Conservation (phyloP, 1,140 invertebrate species). For the Agraylea sexmaculata region DNA sequence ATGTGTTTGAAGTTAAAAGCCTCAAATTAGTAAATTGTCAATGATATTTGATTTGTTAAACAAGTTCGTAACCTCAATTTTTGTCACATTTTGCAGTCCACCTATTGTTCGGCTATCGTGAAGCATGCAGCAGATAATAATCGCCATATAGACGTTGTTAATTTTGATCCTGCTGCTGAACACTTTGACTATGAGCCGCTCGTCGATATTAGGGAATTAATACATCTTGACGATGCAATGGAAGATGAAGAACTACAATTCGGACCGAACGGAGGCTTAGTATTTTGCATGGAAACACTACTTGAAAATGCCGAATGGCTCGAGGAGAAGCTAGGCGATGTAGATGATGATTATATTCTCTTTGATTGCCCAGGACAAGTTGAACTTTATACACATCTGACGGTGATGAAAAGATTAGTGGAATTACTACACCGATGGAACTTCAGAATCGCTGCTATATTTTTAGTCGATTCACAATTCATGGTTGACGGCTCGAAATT, state of each 20-base stretch:
- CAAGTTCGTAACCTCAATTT: conserved; percentile 2
- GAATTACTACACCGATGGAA: conserved; percentile 74
- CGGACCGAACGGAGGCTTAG: conserved; percentile 93
- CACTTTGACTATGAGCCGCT: conserved; percentile 83
- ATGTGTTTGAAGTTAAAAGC: neutral
- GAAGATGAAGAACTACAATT: conserved; percentile 90
- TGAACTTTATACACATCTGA: conserved; percentile 94
- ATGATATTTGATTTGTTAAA: neutral
- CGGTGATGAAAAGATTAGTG: conserved; percentile 75
- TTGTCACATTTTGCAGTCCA: conserved; percentile 53
- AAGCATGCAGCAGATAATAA: conserved; percentile 67
- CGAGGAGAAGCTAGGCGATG: conserved; percentile 64
- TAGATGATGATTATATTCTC: conserved; percentile 88
- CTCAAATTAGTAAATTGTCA: neutral
- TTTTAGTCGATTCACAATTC: conserved; percentile 92
- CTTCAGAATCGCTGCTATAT: conserved; percentile 85
- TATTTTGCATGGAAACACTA: conserved; percentile 95
- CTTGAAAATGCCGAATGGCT: conserved; percentile 88
- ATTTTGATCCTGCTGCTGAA: conserved; percentile 96
- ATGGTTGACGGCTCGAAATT: conserved; percentile 94
- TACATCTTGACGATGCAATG: conserved; percentile 93
- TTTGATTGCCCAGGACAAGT: conserved; percentile 99
- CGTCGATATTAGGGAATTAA: conserved; percentile 86
- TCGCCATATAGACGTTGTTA: conserved; percentile 76
- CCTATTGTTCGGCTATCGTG: conserved; percentile 85